Base-by-base conservation (phyloP, 2,113 vertebrate species). In the Lipophrys pholis region DNA sequence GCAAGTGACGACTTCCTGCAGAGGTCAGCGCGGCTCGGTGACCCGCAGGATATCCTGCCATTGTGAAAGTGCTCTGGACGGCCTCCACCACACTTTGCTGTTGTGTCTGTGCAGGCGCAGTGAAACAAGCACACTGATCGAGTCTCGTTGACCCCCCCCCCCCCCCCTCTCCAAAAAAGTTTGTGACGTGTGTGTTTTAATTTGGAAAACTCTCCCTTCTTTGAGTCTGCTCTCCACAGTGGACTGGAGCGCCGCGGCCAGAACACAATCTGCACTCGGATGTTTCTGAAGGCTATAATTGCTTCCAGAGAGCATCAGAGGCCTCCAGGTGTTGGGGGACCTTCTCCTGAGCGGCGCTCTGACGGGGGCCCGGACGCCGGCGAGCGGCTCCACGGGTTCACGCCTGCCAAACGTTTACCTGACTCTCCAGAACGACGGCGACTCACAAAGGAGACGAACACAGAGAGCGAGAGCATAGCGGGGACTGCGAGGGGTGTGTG, bases 1-100 rank as follows among this genome's bases (percentile, higher is more conserved):
- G 76, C 87, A 86, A 91, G 83, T 92, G 92, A 93, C 91, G 83
- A 89, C 89, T 92, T 93, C 92, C 92, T 82, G 77, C 74, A 16
- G 87, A 91, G 88, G 85, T 91, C 75, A 85, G 57, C 83, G 5
- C 69, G 78, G 84, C 88, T 89, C 51, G 11, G 81, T 91, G 90
- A 90, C 91, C 92, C 86, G 61, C 90, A 93, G 92, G 91, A 93
- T 91, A 91, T 93, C 92, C 92, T 93, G 89, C 91, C 85, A 91
- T 93, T 93, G 92, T 93, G 81, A 89, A 90, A 87, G 83, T 88
- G 75, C 77, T 86, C 89, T 84, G 46, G 79, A 89, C 84, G 87
- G 81, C 85, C 85, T 90, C 40, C 21, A 8, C 58, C 67, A 69
- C 83, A 59, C 48, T n/a, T 11, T 6, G 6, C 48, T 82, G 85